Conservation (phyloP, 2,797 vertebrate genomes). For the Cossypha heuglini region DNA sequence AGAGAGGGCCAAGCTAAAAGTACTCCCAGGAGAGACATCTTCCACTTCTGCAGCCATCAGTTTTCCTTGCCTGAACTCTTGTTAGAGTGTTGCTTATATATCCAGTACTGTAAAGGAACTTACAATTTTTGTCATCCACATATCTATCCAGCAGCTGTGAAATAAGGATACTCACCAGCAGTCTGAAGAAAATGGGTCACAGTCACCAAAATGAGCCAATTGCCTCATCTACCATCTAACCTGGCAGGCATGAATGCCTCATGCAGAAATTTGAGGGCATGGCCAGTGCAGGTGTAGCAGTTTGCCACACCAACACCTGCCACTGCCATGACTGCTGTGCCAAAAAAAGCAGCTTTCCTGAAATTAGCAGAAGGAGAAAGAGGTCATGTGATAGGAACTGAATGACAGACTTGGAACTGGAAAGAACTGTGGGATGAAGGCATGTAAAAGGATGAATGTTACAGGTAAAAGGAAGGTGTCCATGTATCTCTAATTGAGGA, state of each 20-base stretch:
- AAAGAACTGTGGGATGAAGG: not conserved
- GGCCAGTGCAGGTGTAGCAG: not conserved
- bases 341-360: not conserved
- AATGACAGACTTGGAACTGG: not conserved
- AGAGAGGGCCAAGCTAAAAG: not conserved
- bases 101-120: not conserved
- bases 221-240: not conserved
- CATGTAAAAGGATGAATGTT: not conserved
- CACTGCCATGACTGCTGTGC: not conserved
- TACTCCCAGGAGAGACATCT: not conserved
- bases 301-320: not conserved
- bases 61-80: not conserved
- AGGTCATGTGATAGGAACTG: not conserved
- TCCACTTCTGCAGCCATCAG: not conserved
- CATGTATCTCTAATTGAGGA: not conserved
- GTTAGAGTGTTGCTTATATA: not conserved
- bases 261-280: not conserved
- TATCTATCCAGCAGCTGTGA: not conserved
- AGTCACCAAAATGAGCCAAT: not conserved
- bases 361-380: not conserved
- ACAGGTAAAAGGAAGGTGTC: not conserved
- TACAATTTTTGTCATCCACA: not conserved
- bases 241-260: fast-evolving
- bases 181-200: not conserved
- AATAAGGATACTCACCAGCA: not conserved